Percentiles rank a stretch among this genome's conserved stretches.
These are phyloP conservation scores for Tenebrio molitor DNA, from an alignment of 1,140 invertebrate genomes.

Conservation along the genomic window DNA sequence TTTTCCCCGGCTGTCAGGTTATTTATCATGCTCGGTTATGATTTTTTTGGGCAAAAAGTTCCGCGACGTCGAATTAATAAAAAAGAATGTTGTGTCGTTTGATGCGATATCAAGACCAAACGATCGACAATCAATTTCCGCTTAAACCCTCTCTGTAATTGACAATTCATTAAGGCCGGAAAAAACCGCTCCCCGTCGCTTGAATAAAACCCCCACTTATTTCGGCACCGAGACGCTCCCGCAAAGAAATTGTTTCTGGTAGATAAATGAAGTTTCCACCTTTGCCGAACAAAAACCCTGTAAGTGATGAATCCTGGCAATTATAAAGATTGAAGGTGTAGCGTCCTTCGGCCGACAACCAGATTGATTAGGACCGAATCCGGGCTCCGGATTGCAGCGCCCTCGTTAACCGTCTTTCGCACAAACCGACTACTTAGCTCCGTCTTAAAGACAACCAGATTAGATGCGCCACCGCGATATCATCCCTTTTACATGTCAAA, in stretches of 20 bases:
- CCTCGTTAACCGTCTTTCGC: background rate
- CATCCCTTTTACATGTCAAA: slow-evolving; percentile 9
- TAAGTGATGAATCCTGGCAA: slow-evolving; percentile 47
- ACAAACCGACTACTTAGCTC: background rate
- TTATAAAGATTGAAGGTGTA: slow-evolving; percentile 48
- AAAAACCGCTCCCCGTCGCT: background rate
- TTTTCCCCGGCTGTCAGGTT: background rate
- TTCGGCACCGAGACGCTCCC: background rate
- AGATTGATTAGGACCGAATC: slow-evolving; percentile 42
- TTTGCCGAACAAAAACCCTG: slow-evolving; percentile 32
- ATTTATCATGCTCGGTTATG: background rate
- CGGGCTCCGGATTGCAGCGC: slow-evolving; percentile 8
- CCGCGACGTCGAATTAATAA: slow-evolving; percentile 1
- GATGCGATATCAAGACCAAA: slow-evolving; percentile 27
- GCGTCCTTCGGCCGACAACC: slow-evolving; percentile 34
- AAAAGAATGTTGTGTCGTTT: slow-evolving; percentile 5
- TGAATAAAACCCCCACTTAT: slow-evolving; percentile 3
- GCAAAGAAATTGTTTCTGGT: slow-evolving; percentile 41
- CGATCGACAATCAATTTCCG: slow-evolving; percentile 29
- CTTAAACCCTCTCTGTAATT: slow-evolving; percentile 34
- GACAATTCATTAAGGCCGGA: slow-evolving; percentile 22
- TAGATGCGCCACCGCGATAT: background rate
- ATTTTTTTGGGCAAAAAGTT: background rate
- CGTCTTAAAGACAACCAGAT: slow-evolving; percentile 14
- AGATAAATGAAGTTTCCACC: slow-evolving; percentile 45